Evolutionary conservation across 1,140 invertebrate species (phyloP).

Genomic region (Brachionus calyciflorus): DNA sequence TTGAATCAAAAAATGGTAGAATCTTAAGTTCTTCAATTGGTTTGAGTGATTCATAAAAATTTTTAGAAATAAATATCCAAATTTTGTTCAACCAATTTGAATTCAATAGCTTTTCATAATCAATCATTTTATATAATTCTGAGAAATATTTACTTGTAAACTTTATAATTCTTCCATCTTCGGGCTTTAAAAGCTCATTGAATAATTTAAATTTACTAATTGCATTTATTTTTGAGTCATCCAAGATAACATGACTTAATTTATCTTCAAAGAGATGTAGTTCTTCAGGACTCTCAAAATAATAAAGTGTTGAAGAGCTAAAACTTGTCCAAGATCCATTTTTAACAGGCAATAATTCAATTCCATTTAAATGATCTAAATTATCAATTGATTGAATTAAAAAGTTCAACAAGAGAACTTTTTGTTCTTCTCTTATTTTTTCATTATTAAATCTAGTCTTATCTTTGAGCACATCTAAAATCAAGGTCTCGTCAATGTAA

Average conservation of each 20-base stretch:
- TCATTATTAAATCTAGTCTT: not conserved
- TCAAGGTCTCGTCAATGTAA: not conserved
- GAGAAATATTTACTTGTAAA: not conserved
- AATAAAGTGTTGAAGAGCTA: not conserved
- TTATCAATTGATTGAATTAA: not conserved
- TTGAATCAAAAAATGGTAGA: not conserved
- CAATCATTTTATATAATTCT: not conserved
- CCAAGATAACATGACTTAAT: constrained; percentile 37
- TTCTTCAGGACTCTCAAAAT: constrained; percentile 33
- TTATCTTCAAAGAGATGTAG: constrained; percentile 41
- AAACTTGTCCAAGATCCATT: constrained; percentile 43
- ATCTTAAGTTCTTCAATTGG: not conserved
- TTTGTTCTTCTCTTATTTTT: not conserved
- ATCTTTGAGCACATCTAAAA: not conserved
- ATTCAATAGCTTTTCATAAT: not conserved
- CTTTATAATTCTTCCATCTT: not conserved
- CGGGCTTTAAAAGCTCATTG: not conserved
- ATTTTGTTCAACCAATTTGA: not conserved
- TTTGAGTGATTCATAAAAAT: not conserved
- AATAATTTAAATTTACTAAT: not conserved
- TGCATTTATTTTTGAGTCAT: constrained; percentile 9
- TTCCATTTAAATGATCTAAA: not conserved
- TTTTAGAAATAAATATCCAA: not conserved
- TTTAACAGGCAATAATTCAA: constrained; percentile 47
- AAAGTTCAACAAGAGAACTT: constrained; percentile 21